A percentile compares a stretch with the other conserved stretches of the same genome.
Conservation (phyloP, 1,140 invertebrate genomes). For the Trichomalopsis sarcophagae region DNA sequence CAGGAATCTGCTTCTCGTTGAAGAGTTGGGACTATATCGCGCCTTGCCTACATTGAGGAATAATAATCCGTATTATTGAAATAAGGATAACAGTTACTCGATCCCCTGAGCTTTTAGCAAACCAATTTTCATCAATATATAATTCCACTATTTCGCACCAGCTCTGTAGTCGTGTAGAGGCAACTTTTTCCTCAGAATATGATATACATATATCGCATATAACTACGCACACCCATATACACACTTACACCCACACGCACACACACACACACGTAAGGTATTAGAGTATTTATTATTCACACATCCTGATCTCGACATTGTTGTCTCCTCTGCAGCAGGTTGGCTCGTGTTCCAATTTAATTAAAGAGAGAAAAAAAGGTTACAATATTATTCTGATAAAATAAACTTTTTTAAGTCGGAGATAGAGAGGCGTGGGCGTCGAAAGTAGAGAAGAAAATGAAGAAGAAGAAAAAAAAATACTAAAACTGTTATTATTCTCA, state of each 20-base stretch:
- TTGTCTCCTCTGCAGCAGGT: conserved; percentile 51
- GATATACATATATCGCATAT: background rate
- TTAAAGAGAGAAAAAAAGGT: conserved; percentile 35
- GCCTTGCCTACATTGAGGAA: no score
- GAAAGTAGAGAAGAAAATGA: background rate
- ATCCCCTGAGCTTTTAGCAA: no score
- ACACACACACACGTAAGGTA: background rate
- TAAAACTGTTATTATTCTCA: conserved; percentile 46
- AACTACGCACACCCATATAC: background rate
- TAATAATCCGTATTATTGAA: no score
- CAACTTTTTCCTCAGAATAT: background rate
- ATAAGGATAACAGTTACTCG: no score
- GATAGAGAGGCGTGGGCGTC: background rate
- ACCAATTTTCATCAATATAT: background rate
- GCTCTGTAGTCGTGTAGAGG: no score
- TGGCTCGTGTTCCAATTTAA: conserved; percentile 52
- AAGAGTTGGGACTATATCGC: no score
- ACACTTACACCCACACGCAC: background rate
- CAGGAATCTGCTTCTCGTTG: no score
- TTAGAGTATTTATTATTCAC: conserved; percentile 36
- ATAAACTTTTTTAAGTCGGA: background rate
- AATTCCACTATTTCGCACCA: background rate
- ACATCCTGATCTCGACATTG: conserved; percentile 48
- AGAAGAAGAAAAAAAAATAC: background rate
- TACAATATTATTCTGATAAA: background rate